phyloP scores from a whole-genome alignment of 2,113 vertebrate genomes.

The Tringa solitaria region DNA sequence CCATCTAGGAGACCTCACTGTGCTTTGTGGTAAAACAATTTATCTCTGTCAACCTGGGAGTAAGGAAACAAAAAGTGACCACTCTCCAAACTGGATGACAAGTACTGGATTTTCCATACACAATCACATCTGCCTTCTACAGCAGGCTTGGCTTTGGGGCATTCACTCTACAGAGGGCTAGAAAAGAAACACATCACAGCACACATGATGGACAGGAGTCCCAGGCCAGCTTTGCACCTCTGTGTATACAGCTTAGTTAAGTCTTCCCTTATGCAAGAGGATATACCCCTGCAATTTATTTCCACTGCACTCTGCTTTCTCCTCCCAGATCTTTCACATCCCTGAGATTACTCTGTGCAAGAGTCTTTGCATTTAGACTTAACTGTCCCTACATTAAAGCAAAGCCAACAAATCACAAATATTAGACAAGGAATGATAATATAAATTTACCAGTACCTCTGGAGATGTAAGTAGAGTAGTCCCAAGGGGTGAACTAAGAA shows the following conservation, averaged over 20 bases:
- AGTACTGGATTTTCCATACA: not conserved
- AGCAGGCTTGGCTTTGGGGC: not conserved
- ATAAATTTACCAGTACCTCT: slow-evolving; percentile 46
- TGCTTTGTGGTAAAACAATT: not conserved
- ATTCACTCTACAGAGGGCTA: not conserved
- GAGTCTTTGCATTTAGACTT: slow-evolving; percentile 15
- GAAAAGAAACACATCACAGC: not conserved
- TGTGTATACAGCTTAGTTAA: not conserved
- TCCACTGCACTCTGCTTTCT: not conserved
- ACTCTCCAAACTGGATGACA: rapidly evolving
- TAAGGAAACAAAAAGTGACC: not conserved
- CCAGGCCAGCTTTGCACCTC: not conserved
- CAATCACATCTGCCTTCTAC: not conserved
- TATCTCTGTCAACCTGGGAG: not conserved
- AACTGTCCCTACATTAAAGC: slow-evolving; percentile 19
- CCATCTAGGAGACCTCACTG: rapidly evolving
- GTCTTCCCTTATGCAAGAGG: not conserved
- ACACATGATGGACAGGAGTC: not conserved
- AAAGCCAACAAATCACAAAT: slow-evolving; percentile 53
- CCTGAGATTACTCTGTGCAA: not conserved
- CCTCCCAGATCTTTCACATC: not conserved
- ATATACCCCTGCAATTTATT: not conserved
- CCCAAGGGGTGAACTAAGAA: slow-evolving; percentile 49
- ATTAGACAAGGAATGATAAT: slow-evolving; percentile 55
- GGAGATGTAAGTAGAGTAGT: slow-evolving; percentile 33